These are phyloP conservation scores for Daboia siamensis DNA, from an alignment of 2,113 vertebrate species.

Conservation along the genomic window DNA sequence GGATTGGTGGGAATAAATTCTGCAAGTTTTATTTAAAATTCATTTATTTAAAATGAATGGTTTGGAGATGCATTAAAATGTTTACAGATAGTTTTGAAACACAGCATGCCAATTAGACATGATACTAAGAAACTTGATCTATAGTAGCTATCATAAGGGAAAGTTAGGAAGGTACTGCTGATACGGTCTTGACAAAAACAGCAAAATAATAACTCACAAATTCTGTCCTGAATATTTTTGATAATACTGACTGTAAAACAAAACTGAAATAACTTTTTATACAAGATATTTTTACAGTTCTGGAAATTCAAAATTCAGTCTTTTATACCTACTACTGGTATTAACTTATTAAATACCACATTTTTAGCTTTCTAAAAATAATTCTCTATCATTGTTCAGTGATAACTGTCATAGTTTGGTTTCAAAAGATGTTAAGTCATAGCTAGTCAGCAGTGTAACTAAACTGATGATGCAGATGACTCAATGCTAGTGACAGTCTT, in stretches of 20 bases:
- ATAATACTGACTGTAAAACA: conserved; percentile 17
- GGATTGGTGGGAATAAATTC: neutral
- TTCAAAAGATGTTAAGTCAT: conserved; percentile 52
- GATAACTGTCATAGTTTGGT: conserved; percentile 42
- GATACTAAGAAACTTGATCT: conserved; percentile 18
- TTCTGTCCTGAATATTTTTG: conserved; percentile 50
- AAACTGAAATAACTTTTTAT: conserved; percentile 42
- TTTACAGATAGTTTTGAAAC: neutral
- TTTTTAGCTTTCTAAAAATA: conserved; percentile 39
- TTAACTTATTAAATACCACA: conserved; percentile 5
- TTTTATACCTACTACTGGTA: neutral
- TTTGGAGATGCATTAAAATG: neutral
- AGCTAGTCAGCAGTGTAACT: conserved; percentile 35
- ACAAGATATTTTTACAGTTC: conserved; percentile 37
- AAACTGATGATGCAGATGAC: conserved; percentile 49
- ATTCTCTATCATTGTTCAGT: conserved; percentile 52
- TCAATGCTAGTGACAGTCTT: conserved; percentile 35
- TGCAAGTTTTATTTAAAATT: neutral
- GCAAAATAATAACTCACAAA: conserved; percentile 33
- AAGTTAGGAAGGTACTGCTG: conserved; percentile 34
- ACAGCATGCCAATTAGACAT: neutral
- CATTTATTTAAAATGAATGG: neutral
- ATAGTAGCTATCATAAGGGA: conserved; percentile 21
- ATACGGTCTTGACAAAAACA: conserved; percentile 35
- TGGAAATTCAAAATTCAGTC: conserved; percentile 3